Evolutionary conservation across 2,797 vertebrate species (phyloP).

Genomic region (Amblyraja radiata): DNA sequence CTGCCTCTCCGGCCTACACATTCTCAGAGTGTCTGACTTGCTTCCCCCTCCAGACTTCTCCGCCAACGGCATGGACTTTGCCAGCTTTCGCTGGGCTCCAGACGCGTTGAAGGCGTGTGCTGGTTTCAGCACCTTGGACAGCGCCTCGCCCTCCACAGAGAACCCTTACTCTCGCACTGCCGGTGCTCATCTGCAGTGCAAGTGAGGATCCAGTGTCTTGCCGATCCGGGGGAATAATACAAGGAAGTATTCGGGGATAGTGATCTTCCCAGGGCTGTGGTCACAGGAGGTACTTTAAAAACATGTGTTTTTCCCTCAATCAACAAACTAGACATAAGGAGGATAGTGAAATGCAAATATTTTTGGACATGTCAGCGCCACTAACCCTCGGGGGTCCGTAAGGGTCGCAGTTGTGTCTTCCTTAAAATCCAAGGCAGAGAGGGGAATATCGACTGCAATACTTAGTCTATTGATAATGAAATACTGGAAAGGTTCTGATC

Average conservation of each 20-base stretch:
- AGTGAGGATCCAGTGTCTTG: background rate
- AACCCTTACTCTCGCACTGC: background rate
- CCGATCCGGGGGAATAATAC: background rate
- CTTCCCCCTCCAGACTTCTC: too few relatives aligned
- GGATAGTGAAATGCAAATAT: background rate
- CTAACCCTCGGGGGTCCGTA: background rate
- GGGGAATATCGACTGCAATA: too few relatives aligned
- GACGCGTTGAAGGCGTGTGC: background rate
- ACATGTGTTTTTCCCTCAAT: background rate
- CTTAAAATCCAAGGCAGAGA: background rate
- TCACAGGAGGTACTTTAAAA: background rate
- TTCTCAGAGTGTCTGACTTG: background rate
- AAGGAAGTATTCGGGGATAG: background rate
- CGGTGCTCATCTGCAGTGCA: background rate
- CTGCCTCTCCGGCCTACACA: background rate
- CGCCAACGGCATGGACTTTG: background rate
- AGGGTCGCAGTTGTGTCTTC: background rate
- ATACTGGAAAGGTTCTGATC: background rate
- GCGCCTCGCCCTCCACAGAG: conserved; percentile 4
- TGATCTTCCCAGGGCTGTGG: background rate
- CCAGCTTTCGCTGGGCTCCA: background rate
- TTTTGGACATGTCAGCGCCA: background rate
- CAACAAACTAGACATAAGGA: background rate
- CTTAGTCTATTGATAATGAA: background rate
- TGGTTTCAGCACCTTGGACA: conserved; percentile 21